Evolutionary conservation across 2,113 vertebrate species (phyloP), one percentile per base, ranked within the genome.

Genomic region (Pungitius pungitius): DNA sequence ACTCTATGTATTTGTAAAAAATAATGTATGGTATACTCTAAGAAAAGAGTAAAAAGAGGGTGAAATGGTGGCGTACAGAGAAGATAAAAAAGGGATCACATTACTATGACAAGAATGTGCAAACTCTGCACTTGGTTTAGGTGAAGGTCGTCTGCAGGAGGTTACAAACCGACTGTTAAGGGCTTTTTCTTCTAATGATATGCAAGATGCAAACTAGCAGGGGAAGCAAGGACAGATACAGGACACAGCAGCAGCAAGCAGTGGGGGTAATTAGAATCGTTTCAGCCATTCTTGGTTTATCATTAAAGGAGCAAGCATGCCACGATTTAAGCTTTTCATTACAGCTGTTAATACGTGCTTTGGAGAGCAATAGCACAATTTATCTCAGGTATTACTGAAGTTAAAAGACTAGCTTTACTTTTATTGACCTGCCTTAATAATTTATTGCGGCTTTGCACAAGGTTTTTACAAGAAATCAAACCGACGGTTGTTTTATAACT

Each of bases 171-270:
- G 72, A 54, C 57, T 80, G 40, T 73, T 77, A 81, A 58, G 73
- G 59, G 71, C 43, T 69, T 84, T 65, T 72, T 63, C 40, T 52
- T 49, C 77, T 88, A 91, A 90, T 90, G 75, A 90, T 72, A 88
- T 88, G 78, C 82, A 80, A 80, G 75, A 86, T 88, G 89, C 77
- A 88, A 82, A 89, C 68, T 12, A 81, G 67, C 63, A 60, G 63
- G 3, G 27, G 63, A 35, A n/a, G 27, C 75, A 82, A 85, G 83
- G 82, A 79, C 84, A 77, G 51, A 33, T 55, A 66, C 69, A 70
- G 75, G 86, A 73, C 72, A 82, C 24, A 33, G 22, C 17, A 45
- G 43, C 37, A 72, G 55, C 57, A 61, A 72, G 55, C 57, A 61
- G 35, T 42, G 27, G 18, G 55, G 24, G 78, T 73, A 71, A 78